These are phyloP conservation scores for Tenualosa thibaudeaui DNA, from an alignment of 2,797 vertebrate species.

Conservation along the genomic window DNA sequence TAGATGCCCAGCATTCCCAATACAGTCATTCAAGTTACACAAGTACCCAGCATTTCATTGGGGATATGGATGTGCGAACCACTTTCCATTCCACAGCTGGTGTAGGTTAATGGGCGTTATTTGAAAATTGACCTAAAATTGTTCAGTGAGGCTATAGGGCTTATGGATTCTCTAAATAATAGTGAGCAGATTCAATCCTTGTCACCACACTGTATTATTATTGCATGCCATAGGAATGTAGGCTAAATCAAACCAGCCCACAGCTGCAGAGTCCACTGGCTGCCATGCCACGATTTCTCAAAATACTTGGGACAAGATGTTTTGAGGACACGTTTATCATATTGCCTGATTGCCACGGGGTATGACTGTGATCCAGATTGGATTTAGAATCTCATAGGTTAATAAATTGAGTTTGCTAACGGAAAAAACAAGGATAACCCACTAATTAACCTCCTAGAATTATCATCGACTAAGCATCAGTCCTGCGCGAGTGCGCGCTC, in stretches of 20 bases:
- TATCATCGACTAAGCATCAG: neutral
- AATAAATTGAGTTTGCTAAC: conserved; percentile 17
- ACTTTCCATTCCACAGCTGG: too few species aligned
- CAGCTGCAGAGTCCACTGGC: neutral
- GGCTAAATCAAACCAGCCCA: neutral
- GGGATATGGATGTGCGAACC: too few species aligned
- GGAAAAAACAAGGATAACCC: conserved; percentile 22
- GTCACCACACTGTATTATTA: neutral
- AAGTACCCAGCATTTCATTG: too few species aligned
- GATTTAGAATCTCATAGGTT: neutral
- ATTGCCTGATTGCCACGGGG: neutral
- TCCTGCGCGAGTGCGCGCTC: neutral
- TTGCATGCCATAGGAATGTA: neutral
- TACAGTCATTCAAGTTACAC: too few species aligned
- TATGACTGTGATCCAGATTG: conserved; percentile 16
- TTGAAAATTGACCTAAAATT: too few species aligned
- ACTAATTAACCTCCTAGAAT: conserved; percentile 10
- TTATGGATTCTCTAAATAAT: neutral
- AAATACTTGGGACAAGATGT: conserved; percentile 9
- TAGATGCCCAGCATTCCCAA: too few species aligned
- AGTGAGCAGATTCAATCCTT: neutral
- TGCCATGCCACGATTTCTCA: neutral
- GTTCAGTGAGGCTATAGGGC: too few species aligned
- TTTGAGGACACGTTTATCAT: conserved; percentile 13
- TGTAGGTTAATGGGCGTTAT: too few species aligned